Conservation (phyloP, 2,888 invertebrate genomes). For the Morpho achilles region DNA sequence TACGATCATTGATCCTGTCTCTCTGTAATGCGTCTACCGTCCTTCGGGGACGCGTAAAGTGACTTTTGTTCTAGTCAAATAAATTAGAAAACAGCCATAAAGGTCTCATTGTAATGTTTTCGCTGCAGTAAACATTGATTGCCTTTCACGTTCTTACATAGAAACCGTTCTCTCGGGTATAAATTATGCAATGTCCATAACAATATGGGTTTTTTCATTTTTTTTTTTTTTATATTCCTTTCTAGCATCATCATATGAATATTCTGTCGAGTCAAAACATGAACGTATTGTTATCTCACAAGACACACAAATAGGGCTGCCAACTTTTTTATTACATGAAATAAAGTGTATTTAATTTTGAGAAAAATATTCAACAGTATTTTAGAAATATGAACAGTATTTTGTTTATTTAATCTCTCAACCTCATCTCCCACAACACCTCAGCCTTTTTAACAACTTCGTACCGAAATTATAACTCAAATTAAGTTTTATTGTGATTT, state of each 20-base stretch:
- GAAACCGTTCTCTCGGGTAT: constrained; percentile 2
- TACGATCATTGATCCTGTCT: constrained; percentile 22
- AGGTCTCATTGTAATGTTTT: constrained; percentile 10
- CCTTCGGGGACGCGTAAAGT: constrained; percentile 51
- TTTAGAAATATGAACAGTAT: too few relatives aligned
- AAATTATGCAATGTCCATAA: not conserved
- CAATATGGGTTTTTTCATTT: not conserved
- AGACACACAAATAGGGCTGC: too few relatives aligned
- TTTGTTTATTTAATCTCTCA: too few relatives aligned
- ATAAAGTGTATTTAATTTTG: too few relatives aligned
- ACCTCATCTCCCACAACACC: too few relatives aligned
- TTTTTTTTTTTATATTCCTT: not conserved
- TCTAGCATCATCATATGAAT: not conserved
- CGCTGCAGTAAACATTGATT: constrained; percentile 6
- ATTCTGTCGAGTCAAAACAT: too few relatives aligned
- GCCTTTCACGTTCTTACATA: constrained; percentile 5
- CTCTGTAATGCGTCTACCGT: constrained; percentile 48
- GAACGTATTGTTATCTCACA: too few relatives aligned
- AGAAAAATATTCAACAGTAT: too few relatives aligned
- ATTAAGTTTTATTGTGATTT: too few relatives aligned
- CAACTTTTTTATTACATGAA: too few relatives aligned
- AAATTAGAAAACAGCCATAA: constrained; percentile 18
- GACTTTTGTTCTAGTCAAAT: constrained; percentile 20
- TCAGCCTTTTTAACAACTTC: too few relatives aligned
- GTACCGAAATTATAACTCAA: too few relatives aligned